Conservation (phyloP, 2,888 invertebrate species). For the Drosophila anomelani region DNA sequence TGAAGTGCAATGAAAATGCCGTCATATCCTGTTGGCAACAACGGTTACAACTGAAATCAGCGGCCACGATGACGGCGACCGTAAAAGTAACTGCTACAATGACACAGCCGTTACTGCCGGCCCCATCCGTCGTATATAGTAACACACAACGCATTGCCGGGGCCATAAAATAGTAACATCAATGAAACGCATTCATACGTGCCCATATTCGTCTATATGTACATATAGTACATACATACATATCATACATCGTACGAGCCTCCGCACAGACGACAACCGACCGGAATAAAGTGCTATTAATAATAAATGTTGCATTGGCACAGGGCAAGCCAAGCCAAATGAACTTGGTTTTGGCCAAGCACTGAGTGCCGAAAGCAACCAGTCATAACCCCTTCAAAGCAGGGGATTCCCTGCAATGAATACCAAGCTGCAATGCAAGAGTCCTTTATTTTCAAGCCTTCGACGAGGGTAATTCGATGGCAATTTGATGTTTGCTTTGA, state of each 20-base stretch:
- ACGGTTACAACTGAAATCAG: constrained; percentile 32
- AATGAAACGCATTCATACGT: constrained; percentile 71
- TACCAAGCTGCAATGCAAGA: constrained; percentile 51
- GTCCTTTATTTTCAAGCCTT: constrained; percentile 30
- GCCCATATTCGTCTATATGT: constrained; percentile 18
- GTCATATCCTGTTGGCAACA: constrained; percentile 43
- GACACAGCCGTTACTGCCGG: constrained; percentile 37
- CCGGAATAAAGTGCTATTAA: constrained; percentile 79
- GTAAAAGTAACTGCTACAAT: constrained; percentile 44
- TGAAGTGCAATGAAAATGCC: constrained; percentile 15
- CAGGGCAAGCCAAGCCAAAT: constrained; percentile 55
- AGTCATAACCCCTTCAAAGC: constrained; percentile 14
- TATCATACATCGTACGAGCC: constrained; percentile 2
- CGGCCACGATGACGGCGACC: constrained; percentile 29
- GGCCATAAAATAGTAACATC: constrained; percentile 76
- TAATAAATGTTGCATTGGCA: constrained; percentile 75
- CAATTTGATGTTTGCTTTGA: constrained; percentile 7
- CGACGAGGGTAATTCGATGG: constrained; percentile 3
- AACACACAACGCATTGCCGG: constrained; percentile 39
- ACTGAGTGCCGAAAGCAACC: constrained; percentile 51
- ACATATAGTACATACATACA: no score
- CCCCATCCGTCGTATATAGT: constrained; percentile 24
- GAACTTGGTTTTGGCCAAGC: constrained; percentile 66
- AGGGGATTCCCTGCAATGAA: constrained; percentile 26
- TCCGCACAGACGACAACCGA: constrained; percentile 46